Evolutionary conservation across 2,113 vertebrate species (phyloP), one percentile per base, ranked within the genome.

Genomic region (Nyctibius bracteatus): DNA sequence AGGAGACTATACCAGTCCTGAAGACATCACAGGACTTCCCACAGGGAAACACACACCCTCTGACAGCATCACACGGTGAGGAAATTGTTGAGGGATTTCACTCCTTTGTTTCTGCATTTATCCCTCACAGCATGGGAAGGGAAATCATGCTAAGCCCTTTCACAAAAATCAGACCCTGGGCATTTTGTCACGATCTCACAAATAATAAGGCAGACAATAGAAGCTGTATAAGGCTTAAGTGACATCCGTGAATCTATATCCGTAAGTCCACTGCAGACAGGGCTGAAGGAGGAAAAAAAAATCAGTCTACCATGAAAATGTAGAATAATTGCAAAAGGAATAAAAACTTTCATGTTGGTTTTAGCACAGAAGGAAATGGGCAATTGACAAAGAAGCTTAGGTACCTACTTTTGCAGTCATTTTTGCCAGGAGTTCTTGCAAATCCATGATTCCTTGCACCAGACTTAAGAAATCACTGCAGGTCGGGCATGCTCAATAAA

Each of bases 401-500:
- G 87, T 92, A 97, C 98, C 97, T 98, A 99, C 99, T 98, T 99
- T 99, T 87, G 99, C 98, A 80, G 99, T 99, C 99, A 99, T 99
- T 98, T 99, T 99, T 86, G 99, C 99, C 94, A 99, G 97, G 35
- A 99, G 98, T 77, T 99, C 99, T 98, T 99, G 99, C 54, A 99
- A 98, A 97, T 99, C 99, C 99, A 99, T 99, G 97, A 99, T 99
- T 97, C 99, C 99, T 98, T 99, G 99, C 47, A 99, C 99, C 90
- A 99, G 98, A 97, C 98, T 99, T 96, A 99, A 98, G 98, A 99
- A 99, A 97, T 99, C 99, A 92, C 99, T 99, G 98, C 99, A 99
- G 86, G 99, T 99, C 9, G 99, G 99, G 95, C 99, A 99, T 81
- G 99, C 99, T 99, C 98, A 97, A 99, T 81, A 97, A 97, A 96